Percentiles rank a stretch among this genome's conserved stretches.
Conservation (phyloP, 2,797 vertebrate genomes). For the Threskiornis aethiopicus region DNA sequence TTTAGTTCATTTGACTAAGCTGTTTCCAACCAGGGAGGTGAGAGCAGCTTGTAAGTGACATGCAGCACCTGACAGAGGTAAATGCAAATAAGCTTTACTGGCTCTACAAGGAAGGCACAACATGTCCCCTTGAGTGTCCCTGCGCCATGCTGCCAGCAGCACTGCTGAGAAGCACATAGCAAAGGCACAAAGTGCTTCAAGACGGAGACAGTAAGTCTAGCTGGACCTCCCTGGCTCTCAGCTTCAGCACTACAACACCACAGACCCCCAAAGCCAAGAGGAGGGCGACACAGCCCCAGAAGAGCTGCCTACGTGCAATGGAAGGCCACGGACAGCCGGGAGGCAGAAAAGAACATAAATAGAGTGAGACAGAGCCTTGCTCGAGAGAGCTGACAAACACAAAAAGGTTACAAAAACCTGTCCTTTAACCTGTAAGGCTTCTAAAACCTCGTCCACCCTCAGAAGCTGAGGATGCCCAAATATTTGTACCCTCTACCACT, state of each 20-base stretch:
- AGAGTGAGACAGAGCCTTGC: neutral
- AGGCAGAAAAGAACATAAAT: neutral
- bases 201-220: neutral
- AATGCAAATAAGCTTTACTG: neutral
- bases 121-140: fast-evolving
- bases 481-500: neutral
- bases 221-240: neutral
- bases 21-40: neutral
- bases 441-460: neutral
- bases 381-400: neutral
- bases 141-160: neutral
- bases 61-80: neutral
- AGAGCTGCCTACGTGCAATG: neutral
- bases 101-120: neutral
- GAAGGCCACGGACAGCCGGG: neutral
- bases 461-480: neutral
- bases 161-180: fast-evolving
- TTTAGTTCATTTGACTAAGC: neutral
- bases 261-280: neutral
- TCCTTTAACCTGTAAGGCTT: neutral
- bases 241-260: neutral
- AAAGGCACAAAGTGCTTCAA: neutral
- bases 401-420: neutral
- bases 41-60: neutral
- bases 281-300: neutral